Percentiles rank a stretch among this genome's conserved stretches.
These are phyloP conservation scores for Melanotaenia boesemani DNA, from an alignment of 2,797 vertebrate species.

Conservation along the genomic window DNA sequence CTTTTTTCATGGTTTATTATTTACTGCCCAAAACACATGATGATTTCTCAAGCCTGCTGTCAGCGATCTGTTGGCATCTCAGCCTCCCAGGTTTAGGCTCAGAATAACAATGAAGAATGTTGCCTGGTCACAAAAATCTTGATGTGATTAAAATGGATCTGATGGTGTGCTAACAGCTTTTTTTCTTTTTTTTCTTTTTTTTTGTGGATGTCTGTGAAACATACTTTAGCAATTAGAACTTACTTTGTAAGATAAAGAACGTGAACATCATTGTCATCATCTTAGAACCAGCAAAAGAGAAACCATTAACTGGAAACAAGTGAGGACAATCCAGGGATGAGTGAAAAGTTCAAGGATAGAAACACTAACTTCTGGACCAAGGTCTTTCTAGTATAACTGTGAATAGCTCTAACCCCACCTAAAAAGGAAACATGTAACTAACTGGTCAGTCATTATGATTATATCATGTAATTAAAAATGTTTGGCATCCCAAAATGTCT, in stretches of 20 bases:
- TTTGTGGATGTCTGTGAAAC: background rate
- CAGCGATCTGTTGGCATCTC: background rate
- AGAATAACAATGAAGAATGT: background rate
- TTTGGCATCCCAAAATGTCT: too few relatives aligned
- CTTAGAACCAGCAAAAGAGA: background rate
- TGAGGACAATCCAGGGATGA: background rate
- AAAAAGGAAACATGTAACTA: too few relatives aligned
- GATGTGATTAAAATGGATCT: background rate
- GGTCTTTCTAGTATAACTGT: background rate
- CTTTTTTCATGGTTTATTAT: constrained; percentile 16
- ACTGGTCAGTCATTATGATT: too few relatives aligned
- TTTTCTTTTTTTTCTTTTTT: background rate
- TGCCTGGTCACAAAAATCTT: constrained; percentile 2
- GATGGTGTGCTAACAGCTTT: background rate
- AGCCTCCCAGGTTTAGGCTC: background rate
- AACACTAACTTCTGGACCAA: background rate
- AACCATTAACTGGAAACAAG: background rate
- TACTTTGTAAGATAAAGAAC: background rate
- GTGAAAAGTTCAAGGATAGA: background rate
- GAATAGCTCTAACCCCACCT: too few relatives aligned
- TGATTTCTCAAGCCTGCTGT: constrained; percentile 9
- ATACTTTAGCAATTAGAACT: background rate
- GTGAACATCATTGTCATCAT: background rate
- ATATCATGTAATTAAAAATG: too few relatives aligned
- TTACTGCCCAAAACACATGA: constrained; percentile 1